A percentile compares a stretch with the other conserved stretches of the same genome.
phyloP scores from a whole-genome alignment of 2,797 vertebrate genomes.

The Gambusia yucatana region DNA sequence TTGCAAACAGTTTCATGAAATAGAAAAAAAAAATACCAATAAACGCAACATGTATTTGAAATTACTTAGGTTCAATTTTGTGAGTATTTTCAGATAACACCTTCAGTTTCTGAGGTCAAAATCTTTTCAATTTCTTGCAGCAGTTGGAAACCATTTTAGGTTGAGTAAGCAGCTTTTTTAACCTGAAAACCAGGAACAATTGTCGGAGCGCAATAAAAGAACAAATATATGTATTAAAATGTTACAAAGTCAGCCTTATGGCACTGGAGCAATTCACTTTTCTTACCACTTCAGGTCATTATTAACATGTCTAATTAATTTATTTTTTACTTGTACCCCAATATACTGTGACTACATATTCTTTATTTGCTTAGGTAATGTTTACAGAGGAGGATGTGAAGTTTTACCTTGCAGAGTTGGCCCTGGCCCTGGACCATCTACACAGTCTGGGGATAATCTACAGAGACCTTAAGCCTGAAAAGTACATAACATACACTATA shows the following conservation, averaged over 20 bases:
- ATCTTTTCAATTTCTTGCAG: not conserved
- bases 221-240: not conserved
- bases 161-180: not conserved
- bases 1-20: not conserved
- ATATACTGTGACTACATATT: not conserved
- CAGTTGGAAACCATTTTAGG: not conserved
- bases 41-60: too few relatives aligned
- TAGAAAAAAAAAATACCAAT: not conserved
- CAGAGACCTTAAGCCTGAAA: slow-evolving; percentile 96
- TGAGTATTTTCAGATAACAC: not conserved
- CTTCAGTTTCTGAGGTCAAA: not conserved
- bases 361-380: slow-evolving; percentile 87
- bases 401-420: slow-evolving; percentile 97
- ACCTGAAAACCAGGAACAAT: not conserved
- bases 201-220: not conserved
- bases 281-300: not conserved
- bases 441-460: slow-evolving; percentile 97
- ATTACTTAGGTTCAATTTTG: not conserved
- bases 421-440: slow-evolving; percentile 94
- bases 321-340: not conserved
- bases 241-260: not conserved
- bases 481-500: slow-evolving; percentile 75
- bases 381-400: slow-evolving; percentile 99
- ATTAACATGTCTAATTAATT: not conserved
- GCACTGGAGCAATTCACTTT: not conserved